phyloP scores from a whole-genome alignment of 1,140 invertebrate genomes.

The Lordiphosa mommai region DNA sequence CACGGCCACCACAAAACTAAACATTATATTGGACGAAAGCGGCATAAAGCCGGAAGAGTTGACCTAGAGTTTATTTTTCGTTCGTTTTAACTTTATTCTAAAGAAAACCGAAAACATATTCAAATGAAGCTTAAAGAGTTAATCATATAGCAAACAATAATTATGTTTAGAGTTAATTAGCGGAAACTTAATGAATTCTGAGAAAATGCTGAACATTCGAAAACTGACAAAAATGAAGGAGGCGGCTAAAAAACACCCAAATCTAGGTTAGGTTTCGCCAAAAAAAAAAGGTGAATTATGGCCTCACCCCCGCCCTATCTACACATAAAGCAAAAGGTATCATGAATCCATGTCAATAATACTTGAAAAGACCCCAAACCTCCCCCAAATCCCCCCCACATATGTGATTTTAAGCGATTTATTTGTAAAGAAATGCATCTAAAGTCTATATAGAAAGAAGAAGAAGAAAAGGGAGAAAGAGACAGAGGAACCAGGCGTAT shows the following conservation, averaged over 20 bases:
- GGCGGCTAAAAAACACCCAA: constrained; percentile 15
- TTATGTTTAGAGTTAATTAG: constrained; percentile 64
- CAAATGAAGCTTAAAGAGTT: constrained; percentile 29
- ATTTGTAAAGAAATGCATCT: constrained; percentile 43
- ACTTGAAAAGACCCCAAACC: constrained; percentile 34
- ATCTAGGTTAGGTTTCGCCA: no score
- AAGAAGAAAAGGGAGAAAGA: constrained; percentile 13
- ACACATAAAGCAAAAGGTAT: constrained; percentile 31
- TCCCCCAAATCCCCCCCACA: background rate
- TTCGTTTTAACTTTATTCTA: constrained; percentile 29
- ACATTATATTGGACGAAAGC: constrained; percentile 66
- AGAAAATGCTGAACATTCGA: constrained; percentile 51
- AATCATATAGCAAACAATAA: constrained; percentile 56
- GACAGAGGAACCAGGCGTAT: constrained; percentile 34
- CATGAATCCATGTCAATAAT: constrained; percentile 66
- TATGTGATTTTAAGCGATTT: constrained; percentile 59
- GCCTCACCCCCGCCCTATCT: background rate
- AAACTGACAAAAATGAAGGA: constrained; percentile 7
- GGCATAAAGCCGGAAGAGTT: constrained; percentile 11
- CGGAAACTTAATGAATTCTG: constrained; percentile 52
- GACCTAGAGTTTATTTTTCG: no score
- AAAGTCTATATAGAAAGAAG: constrained; percentile 26
- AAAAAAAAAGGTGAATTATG: no score
- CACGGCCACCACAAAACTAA: constrained; percentile 52
- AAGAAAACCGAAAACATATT: constrained; percentile 19